Base-by-base conservation (phyloP, 2,113 vertebrate genomes). In the Zosterops lateralis region DNA sequence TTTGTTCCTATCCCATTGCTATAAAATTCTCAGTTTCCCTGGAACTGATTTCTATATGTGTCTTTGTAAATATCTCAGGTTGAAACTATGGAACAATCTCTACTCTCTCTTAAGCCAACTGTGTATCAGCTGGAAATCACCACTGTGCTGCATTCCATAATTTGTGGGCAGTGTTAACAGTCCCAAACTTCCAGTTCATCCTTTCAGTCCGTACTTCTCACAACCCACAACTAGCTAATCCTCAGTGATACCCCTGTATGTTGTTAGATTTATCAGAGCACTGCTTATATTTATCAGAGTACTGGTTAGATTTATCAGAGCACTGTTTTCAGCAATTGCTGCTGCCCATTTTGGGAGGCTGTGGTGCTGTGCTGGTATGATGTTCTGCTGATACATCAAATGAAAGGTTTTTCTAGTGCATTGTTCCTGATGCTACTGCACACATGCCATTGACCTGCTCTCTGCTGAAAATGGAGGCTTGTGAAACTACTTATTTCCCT, bases 11-110 rank as follows among this genome's bases (percentile, higher is more conserved):
- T 14, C 17, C 13, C 31, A 19, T 80, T 76, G 29, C 26, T 38
- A 6, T 21, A 68, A 80, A 62, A 80, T 50, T 56, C 32, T 60
- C n/a, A 1, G 29, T 78, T 81, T 16, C 22, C 17, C 25, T 6
- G 3, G 16, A 11, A 26, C 17, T 1, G 1, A 8, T 14, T 81
- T 87, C 40, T 16, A 4, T 47, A 2, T 20, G 1, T 26, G 10
- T 72, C 51, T 62, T 10, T 58, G 34, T 62, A 57, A 29, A 16
- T 32, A 3, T 15, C 34, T 66, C 42, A 45, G 42, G 61, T 12
- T 71, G 61, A 53, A 83, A 38, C 17, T 25, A 9, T 53, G 38
- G 38, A 38, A 26, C 32, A 79, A 1, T 68, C 38, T 60, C 34
- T 62, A 8, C 15, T 1, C 0, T 67, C 51, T 70, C 36, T 84